Evolutionary conservation across 2,888 invertebrate genomes (phyloP), one percentile per base, ranked within the genome.

Genomic region (Eupithecia inturbata): DNA sequence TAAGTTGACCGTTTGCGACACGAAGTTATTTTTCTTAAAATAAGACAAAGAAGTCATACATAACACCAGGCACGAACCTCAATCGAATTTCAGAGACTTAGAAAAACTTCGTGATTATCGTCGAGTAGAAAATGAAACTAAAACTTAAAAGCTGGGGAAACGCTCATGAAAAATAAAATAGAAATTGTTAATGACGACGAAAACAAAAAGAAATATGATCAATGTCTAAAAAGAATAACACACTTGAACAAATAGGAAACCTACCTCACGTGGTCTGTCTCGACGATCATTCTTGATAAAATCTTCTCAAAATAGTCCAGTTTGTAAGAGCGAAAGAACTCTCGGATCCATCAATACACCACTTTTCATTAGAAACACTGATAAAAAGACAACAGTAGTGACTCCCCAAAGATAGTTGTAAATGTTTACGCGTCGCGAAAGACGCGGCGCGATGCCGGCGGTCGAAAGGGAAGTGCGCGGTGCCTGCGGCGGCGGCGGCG

Each of bases 201-300:
- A 80, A 81, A 83, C 76, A 82, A 84, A 78, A 78, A 67, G 53
- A 83, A 79, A 79, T 53, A 78, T 80, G 77, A 84, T 76, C 75
- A 82, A 81, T 82, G 81, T 80, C 70, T 80, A 81, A 87, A 87
- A 90, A 86, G 83, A 89, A 85, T 83, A 79, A 77, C 85, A 87
- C 88, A 91, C 87, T 91, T 90, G 89, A 84, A 83, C 82, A 90
- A 92, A 91, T 86, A 86, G 79, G 82, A 84, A 84, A 87, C 92
- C 83, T 93, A 94, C 94, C 94, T 94, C 91, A 94, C 87, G 89
- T 94, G 94, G 91, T 95, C 95, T 84, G 93, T 91, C 84, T 95
- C 95, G 85, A 95, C 95, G 83, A 95, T 95, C 95, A 95, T 95
- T 89, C 88, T 93, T 86, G 91, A 91, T 87, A 89, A 82, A 91